A percentile compares a stretch with the other conserved stretches of the same genome.
phyloP scores from a whole-genome alignment of 2,113 vertebrate species.

The Scomber japonicus region DNA sequence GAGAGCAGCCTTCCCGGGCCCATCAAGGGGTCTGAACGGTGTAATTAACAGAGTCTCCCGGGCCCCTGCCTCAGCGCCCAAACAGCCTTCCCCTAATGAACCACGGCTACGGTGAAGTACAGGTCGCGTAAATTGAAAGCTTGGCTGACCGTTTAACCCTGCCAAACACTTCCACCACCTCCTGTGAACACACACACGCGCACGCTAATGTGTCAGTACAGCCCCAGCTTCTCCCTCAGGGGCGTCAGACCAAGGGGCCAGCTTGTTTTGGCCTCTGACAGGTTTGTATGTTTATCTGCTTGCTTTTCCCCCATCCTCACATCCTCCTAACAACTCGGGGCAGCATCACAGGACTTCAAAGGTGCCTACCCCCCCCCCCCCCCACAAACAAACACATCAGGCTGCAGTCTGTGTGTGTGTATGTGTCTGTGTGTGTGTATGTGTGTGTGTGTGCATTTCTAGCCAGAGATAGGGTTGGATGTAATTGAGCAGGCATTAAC shows the following conservation, averaged over 20 bases:
- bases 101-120: constrained; percentile 27
- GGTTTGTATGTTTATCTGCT: constrained; percentile 45
- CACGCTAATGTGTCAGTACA: neutral
- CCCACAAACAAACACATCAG: constrained; percentile 22
- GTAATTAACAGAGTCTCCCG: constrained; percentile 65
- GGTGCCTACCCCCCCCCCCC: neutral
- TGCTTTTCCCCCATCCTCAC: neutral
- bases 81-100: constrained; percentile 56
- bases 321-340: constrained; percentile 1
- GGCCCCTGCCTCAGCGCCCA: constrained; percentile 19
- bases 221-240: constrained; percentile 9
- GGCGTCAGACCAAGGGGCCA: constrained; percentile 11
- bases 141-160: constrained; percentile 53
- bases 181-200: constrained; percentile 22
- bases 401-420: constrained; percentile 4
- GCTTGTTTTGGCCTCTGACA: constrained; percentile 50
- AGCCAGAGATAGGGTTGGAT: constrained; percentile 39
- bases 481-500: constrained; percentile 67
- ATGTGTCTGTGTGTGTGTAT: constrained; percentile 4
- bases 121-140: constrained; percentile 36
- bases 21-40: constrained; percentile 52
- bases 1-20: constrained; percentile 4
- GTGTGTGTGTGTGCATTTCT: constrained; percentile 13
- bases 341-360: constrained; percentile 53
- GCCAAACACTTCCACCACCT: constrained; percentile 7